These are phyloP conservation scores for Trichonephila inaurata DNA, from an alignment of 1,140 invertebrate genomes.

Conservation along the genomic window DNA sequence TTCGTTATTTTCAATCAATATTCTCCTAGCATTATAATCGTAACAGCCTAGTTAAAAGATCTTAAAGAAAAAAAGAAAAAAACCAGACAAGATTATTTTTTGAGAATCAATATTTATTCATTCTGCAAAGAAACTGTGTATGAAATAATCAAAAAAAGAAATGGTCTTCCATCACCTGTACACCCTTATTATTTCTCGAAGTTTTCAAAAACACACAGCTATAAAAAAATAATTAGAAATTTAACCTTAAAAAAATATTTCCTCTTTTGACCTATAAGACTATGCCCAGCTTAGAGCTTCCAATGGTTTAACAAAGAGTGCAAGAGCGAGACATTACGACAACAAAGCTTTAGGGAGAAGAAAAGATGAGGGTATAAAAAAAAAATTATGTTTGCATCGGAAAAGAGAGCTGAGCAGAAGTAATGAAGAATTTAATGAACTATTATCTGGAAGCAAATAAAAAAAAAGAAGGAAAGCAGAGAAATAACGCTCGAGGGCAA, in stretches of 20 bases:
- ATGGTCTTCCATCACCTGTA: background rate
- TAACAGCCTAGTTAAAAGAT: no score
- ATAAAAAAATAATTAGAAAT: constrained; percentile 36
- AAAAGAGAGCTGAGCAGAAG: constrained; percentile 54
- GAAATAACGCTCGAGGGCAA: constrained; percentile 49
- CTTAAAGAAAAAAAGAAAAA: background rate
- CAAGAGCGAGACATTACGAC: constrained; percentile 33
- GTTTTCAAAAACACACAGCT: background rate
- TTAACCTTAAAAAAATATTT: background rate
- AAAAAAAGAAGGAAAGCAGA: constrained; percentile 57
- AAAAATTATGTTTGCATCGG: constrained; percentile 21
- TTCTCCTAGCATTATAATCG: background rate
- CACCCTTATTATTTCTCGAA: background rate
- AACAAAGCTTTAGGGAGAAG: constrained; percentile 62
- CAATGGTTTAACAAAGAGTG: constrained; percentile 32
- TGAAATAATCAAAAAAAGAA: constrained; percentile 8
- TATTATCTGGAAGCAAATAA: constrained; percentile 66
- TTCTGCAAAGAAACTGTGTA: background rate
- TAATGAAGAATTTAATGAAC: constrained; percentile 76
- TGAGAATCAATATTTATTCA: background rate
- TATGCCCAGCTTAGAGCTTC: background rate
- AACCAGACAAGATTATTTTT: background rate
- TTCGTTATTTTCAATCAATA: background rate
- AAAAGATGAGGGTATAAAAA: constrained; percentile 9
- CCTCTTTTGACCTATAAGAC: constrained; percentile 39